A percentile compares a stretch with the other conserved stretches of the same genome.
These are phyloP conservation scores for Tenrec ecaudatus DNA, from an alignment of 2,113 vertebrate species.

Conservation along the genomic window DNA sequence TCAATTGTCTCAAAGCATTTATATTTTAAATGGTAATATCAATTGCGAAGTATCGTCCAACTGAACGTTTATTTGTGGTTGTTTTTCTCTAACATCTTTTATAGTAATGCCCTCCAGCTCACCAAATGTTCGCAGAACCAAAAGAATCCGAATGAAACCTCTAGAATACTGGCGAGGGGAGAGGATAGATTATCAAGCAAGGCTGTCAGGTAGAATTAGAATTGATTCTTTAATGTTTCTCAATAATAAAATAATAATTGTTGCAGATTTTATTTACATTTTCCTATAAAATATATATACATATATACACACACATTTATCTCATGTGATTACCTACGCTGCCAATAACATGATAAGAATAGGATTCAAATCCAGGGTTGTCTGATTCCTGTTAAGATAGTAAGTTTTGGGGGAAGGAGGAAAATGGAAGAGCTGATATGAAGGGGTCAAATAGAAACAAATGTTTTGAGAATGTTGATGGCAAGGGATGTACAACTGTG, in stretches of 20 bases:
- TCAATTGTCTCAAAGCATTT: constrained; percentile 28
- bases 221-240: not conserved
- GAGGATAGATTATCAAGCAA: constrained; percentile 77
- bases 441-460: too few species aligned
- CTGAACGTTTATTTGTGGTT: not conserved
- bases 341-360: not conserved
- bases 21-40: constrained; percentile 27
- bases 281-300: not conserved
- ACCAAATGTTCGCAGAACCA: constrained; percentile 86
- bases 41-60: not conserved
- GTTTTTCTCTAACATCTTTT: constrained; percentile 58
- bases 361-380: constrained; percentile 23
- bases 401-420: not conserved
- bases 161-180: constrained; percentile 89
- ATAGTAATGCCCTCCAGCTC: constrained; percentile 86
- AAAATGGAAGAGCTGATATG: too few species aligned
- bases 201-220: constrained; percentile 81
- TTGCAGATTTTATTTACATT: not conserved
- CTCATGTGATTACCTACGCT: not conserved
- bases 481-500: too few species aligned
- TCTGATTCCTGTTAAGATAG: not conserved
- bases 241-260: not conserved
- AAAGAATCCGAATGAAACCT: constrained; percentile 84
- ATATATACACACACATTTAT: not conserved
- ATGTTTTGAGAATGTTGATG: too few species aligned